phyloP scores from a whole-genome alignment of 2,113 vertebrate genomes.

The Ageneiosus marmoratus region DNA sequence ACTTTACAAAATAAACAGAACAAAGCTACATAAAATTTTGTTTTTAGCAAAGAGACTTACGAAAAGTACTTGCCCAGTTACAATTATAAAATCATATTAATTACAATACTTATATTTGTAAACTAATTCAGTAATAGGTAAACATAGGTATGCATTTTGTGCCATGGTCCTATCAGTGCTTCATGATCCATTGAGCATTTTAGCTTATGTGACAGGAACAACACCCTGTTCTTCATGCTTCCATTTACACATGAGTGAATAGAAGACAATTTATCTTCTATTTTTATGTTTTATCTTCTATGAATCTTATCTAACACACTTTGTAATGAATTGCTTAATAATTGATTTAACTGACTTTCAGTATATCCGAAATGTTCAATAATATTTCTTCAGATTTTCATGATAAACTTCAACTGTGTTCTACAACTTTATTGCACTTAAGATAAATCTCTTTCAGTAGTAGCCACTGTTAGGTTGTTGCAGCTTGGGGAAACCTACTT shows the following conservation, averaged over 20 bases:
- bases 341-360: background rate
- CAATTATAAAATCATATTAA: background rate
- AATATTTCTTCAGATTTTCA: background rate
- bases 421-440: background rate
- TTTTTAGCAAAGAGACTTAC: background rate
- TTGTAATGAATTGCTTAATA: background rate
- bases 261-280: background rate
- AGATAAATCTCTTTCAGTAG: background rate
- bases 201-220: constrained; percentile 20
- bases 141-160: background rate
- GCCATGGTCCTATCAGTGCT: background rate
- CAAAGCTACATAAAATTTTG: background rate
- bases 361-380: no score
- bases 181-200: background rate
- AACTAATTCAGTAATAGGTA: background rate
- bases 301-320: background rate
- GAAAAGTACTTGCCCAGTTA: background rate
- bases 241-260: background rate
- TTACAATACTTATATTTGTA: no score
- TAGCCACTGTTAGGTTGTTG: background rate
- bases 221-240: background rate
- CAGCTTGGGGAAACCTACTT: background rate
- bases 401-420: background rate
- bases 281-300: no score
- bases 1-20: background rate